Conservation (phyloP, 2,113 vertebrate genomes). For the Melanerpes aurifrons region DNA sequence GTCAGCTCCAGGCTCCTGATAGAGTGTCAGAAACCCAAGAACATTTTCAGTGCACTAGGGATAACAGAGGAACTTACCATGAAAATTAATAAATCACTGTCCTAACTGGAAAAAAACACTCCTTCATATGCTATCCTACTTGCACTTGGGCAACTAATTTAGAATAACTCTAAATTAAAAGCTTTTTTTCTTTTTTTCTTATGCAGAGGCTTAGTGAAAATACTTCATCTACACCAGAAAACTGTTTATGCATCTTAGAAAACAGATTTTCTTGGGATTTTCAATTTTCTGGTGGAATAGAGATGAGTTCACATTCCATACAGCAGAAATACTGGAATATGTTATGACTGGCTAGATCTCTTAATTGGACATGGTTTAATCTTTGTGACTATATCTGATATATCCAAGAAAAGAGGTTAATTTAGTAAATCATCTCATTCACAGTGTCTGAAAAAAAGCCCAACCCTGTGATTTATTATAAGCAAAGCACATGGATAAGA, state of each 20-base stretch:
- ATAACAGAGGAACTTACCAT: neutral
- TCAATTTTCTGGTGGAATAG: neutral
- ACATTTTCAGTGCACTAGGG: neutral
- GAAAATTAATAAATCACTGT: slow-evolving; percentile 11
- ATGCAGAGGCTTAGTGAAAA: neutral
- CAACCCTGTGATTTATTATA: neutral
- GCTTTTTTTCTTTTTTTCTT: neutral
- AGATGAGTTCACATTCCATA: neutral
- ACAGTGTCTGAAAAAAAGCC: neutral
- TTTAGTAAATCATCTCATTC: neutral
- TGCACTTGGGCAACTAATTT: neutral
- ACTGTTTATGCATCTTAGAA: neutral
- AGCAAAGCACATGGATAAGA: neutral
- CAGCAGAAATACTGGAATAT: neutral
- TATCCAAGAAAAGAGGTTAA: neutral
- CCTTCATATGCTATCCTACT: neutral
- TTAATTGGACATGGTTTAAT: neutral
- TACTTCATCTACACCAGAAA: neutral
- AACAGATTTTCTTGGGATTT: neutral
- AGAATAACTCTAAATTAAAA: neutral
- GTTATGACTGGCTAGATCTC: neutral
- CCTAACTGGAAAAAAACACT: neutral
- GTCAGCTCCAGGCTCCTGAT: neutral
- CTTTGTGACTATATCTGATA: neutral
- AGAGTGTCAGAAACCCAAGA: neutral